Conservation (phyloP, 2,797 vertebrate genomes). For the Schizopygopsis pylzovi region DNA sequence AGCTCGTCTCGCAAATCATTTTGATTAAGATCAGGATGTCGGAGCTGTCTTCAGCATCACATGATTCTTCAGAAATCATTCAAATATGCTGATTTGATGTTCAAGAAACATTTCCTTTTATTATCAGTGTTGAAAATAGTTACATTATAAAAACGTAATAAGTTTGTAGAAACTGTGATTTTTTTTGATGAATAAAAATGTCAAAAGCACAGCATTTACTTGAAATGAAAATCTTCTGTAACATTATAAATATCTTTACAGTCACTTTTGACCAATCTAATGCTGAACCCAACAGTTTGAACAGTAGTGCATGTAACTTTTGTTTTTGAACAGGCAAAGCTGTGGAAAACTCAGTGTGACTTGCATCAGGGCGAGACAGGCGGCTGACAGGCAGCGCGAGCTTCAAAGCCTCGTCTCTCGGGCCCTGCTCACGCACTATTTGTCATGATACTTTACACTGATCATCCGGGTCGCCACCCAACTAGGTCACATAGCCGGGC, state of each 20-base stretch:
- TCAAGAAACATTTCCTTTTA: background rate
- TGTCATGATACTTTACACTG: slow-evolving; percentile 67
- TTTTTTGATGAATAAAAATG: background rate
- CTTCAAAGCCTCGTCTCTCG: slow-evolving; percentile 21
- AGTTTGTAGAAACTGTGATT: background rate
- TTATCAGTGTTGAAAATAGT: background rate
- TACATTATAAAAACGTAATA: background rate
- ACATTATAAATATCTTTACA: background rate
- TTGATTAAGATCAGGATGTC: too few species aligned
- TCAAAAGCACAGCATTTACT: background rate
- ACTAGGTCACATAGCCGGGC: slow-evolving; percentile 67
- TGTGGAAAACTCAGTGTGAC: slow-evolving; percentile 17
- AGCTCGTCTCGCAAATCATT: too few species aligned
- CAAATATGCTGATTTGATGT: background rate
- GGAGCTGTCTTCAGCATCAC: background rate
- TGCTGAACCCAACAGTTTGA: background rate
- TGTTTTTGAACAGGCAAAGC: background rate
- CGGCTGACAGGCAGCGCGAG: slow-evolving; percentile 32
- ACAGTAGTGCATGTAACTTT: background rate
- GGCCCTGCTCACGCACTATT: slow-evolving; percentile 49
- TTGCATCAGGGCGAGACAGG: slow-evolving; percentile 42
- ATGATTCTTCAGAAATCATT: background rate
- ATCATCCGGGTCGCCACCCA: slow-evolving; percentile 70
- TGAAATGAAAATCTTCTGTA: background rate
- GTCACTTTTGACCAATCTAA: background rate